Conservation (phyloP, 1,140 invertebrate genomes). For the Aphis gossypii region DNA sequence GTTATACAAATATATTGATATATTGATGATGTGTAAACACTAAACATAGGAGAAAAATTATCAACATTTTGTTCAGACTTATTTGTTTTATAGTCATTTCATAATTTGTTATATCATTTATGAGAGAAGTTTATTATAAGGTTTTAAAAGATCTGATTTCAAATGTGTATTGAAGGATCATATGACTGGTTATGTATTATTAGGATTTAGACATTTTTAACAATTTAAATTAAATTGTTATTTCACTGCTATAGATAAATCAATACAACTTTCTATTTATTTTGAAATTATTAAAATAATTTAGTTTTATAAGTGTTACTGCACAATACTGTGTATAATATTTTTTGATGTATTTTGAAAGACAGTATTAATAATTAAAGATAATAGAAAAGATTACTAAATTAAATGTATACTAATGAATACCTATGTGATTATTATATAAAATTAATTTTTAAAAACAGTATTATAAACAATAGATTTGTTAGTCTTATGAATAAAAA, state of each 20-base stretch:
- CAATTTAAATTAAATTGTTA: neutral
- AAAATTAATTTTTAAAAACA: neutral
- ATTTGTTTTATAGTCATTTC: neutral
- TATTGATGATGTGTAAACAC: neutral
- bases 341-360: neutral
- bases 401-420: neutral
- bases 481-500: neutral
- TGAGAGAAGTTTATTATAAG: neutral
- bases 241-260: neutral
- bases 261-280: neutral
- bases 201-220: neutral
- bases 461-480: neutral
- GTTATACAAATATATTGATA: neutral
- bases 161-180: neutral
- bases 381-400: neutral
- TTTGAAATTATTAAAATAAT: neutral
- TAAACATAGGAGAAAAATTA: neutral
- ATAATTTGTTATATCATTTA: neutral
- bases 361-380: neutral
- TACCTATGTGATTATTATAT: neutral
- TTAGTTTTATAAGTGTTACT: neutral
- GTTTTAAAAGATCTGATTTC: neutral
- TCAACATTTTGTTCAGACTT: neutral
- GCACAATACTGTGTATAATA: neutral
- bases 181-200: neutral